Percentiles rank a stretch among this genome's conserved stretches.
These are phyloP conservation scores for Corythornis leucogaster DNA, from an alignment of 2,797 vertebrate species.

Conservation along the genomic window DNA sequence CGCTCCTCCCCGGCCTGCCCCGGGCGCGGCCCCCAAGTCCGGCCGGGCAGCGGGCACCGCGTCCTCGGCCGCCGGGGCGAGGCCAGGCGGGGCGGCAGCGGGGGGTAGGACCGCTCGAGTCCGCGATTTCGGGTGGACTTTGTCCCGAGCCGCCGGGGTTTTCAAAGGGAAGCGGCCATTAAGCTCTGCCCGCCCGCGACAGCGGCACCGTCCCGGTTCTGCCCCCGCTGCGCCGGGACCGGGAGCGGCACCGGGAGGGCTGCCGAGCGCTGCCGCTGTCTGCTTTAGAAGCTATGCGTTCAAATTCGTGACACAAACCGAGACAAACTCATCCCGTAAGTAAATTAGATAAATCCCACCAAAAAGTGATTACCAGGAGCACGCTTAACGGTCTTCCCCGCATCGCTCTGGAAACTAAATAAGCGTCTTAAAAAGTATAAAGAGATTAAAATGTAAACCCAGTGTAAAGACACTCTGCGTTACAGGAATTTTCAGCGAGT, in stretches of 20 bases:
- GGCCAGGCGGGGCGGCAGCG: not conserved
- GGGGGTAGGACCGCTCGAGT: not conserved
- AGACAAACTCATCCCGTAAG: conserved; percentile 16
- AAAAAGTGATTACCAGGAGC: conserved; percentile 5
- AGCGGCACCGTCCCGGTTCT: too few species aligned
- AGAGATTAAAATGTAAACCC: conserved; percentile 27
- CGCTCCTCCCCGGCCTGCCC: not conserved
- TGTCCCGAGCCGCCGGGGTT: conserved; percentile 10
- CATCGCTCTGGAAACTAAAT: conserved; percentile 3
- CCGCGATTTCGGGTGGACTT: conserved; percentile 20
- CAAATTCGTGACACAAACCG: not conserved
- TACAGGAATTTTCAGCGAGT: conserved; percentile 17
- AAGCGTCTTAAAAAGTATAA: conserved; percentile 42
- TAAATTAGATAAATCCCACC: conserved; percentile 24
- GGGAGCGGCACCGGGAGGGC: not conserved
- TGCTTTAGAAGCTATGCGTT: rapidly evolving
- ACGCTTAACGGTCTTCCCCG: not conserved
- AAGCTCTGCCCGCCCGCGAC: not conserved
- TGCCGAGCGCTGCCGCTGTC: not conserved
- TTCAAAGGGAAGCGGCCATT: conserved; percentile 26
- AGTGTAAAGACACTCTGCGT: not conserved
- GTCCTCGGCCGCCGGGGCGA: not conserved
- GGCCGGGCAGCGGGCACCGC: not conserved
- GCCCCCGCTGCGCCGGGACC: not conserved
- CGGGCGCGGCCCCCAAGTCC: not conserved